Conservation (phyloP, 1,140 invertebrate genomes). For the Ceratitis capitata region DNA sequence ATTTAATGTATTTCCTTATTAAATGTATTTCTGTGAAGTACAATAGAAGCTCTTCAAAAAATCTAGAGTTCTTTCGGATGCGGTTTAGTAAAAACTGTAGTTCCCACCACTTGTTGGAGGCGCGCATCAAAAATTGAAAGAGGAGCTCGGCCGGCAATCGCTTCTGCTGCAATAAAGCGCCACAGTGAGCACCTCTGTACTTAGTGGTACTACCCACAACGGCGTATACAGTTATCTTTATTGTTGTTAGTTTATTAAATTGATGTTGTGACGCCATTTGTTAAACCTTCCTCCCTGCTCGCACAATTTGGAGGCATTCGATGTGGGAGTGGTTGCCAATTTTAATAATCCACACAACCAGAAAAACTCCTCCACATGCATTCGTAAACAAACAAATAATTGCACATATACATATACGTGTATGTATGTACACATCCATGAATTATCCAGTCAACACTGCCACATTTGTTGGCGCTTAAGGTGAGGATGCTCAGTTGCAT, state of each 20-base stretch:
- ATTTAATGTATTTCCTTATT: too few species aligned
- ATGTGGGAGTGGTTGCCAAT: not conserved
- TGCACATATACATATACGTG: not conserved
- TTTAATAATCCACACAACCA: not conserved
- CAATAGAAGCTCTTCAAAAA: too few species aligned
- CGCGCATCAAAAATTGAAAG: too few species aligned
- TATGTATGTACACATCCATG: not conserved
- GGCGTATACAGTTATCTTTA: not conserved
- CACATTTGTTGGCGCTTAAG: not conserved
- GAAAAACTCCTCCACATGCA: not conserved
- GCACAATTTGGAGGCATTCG: not conserved
- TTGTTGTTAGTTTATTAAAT: not conserved
- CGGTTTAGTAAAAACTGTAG: too few species aligned
- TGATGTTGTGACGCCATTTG: not conserved
- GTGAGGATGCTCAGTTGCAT: not conserved
- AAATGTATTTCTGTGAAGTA: too few species aligned
- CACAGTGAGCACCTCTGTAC: too few species aligned
- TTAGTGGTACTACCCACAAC: too few species aligned
- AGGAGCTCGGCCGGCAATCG: too few species aligned
- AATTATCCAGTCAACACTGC: not conserved
- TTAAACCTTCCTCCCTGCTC: too few species aligned
- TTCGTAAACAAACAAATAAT: too few species aligned
- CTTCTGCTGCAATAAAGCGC: not conserved
- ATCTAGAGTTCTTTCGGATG: too few species aligned
- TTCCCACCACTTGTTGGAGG: too few species aligned